Evolutionary conservation across 2,113 vertebrate genomes (phyloP).

Genomic region (Platysteira castanea): DNA sequence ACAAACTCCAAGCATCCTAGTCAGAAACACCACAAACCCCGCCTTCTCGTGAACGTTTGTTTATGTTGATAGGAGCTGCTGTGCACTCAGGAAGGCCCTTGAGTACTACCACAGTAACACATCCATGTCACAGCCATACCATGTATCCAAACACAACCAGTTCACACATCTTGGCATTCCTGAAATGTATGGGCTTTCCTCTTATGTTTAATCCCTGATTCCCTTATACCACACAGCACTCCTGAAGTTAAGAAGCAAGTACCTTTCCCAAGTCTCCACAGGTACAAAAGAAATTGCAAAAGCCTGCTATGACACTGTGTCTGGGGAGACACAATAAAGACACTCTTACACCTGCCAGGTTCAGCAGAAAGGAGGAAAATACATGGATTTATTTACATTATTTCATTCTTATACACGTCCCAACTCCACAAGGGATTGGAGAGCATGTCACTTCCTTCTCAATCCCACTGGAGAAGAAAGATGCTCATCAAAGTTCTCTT

Average conservation of each 20-base stretch:
- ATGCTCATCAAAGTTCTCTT: no score
- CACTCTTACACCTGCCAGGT: no score
- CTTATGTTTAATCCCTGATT: not conserved
- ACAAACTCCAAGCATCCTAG: not conserved
- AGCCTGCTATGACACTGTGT: not conserved
- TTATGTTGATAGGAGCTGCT: accelerated
- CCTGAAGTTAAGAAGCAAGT: not conserved
- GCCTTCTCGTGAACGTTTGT: accelerated
- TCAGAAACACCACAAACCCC: not conserved
- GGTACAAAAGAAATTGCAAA: not conserved
- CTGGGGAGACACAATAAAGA: no score
- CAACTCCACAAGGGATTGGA: no score
- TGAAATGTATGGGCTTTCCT: not conserved
- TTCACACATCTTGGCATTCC: not conserved
- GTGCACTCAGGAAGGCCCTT: not conserved
- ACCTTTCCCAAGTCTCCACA: not conserved
- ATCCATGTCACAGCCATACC: not conserved
- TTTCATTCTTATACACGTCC: no score
- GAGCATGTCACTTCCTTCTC: no score
- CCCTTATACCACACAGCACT: accelerated
- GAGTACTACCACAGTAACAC: not conserved
- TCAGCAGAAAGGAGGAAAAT: no score
- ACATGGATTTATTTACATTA: no score
- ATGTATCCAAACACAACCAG: not conserved
- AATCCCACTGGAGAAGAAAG: no score